Conservation (phyloP, 1,140 invertebrate species). For the Brachionus sp. region DNA sequence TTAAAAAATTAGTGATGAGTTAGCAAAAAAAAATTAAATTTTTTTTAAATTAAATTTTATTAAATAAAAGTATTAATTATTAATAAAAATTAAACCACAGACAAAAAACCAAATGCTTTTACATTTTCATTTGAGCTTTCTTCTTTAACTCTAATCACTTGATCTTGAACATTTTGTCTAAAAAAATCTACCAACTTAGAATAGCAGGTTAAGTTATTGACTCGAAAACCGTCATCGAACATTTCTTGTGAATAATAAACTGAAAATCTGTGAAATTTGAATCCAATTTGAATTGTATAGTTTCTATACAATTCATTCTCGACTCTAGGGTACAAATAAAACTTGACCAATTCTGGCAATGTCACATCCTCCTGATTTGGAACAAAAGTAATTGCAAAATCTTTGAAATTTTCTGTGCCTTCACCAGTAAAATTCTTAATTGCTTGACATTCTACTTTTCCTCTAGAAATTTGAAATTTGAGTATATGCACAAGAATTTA, state of each 20-base stretch:
- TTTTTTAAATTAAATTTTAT: not conserved
- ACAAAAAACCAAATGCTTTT: not conserved
- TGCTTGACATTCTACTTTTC: not conserved
- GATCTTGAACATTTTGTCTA: not conserved
- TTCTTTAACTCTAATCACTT: not conserved
- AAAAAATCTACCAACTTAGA: not conserved
- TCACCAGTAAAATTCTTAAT: slow-evolving; percentile 18
- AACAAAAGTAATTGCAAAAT: slow-evolving; percentile 18
- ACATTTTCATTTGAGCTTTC: not conserved
- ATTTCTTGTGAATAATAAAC: slow-evolving; percentile 9
- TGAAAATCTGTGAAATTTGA: slow-evolving; percentile 37
- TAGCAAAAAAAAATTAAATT: no score
- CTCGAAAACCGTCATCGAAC: slow-evolving; percentile 39
- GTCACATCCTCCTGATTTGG: slow-evolving; percentile 26
- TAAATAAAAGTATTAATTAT: not conserved
- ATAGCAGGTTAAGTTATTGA: slow-evolving; percentile 19
- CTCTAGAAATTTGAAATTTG: not conserved
- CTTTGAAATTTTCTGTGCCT: not conserved
- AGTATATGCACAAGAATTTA: not conserved
- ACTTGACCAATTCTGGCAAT: slow-evolving; percentile 30
- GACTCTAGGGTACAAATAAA: slow-evolving; percentile 35
- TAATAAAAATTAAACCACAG: not conserved
- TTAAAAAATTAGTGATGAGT: not conserved
- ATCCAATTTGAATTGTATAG: slow-evolving; percentile 28
- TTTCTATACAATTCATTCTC: not conserved